Evolutionary conservation across 2,113 vertebrate species (phyloP).

Genomic region (Prochilodus magdalenae): DNA sequence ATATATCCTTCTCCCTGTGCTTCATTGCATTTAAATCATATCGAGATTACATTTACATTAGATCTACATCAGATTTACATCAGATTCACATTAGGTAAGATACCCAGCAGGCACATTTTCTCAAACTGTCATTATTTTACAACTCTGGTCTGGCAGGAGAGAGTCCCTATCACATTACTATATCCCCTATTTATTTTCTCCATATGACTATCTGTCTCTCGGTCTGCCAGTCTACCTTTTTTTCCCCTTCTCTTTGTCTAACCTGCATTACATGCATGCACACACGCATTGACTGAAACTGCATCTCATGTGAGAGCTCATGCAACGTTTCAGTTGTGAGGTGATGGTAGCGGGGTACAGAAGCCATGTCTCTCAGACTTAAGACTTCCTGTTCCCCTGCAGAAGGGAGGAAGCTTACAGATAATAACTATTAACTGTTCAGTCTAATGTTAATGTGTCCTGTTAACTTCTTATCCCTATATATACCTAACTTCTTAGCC

Average conservation of each 20-base stretch:
- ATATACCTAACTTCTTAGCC: neutral
- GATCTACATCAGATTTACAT: constrained; percentile 44
- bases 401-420: constrained; percentile 7
- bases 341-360: neutral
- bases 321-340: neutral
- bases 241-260: neutral
- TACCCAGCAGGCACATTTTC: constrained; percentile 39
- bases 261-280: constrained; percentile 13
- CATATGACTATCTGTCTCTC: neutral
- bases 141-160: neutral
- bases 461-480: no score
- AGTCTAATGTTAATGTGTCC: neutral
- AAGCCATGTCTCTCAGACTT: neutral
- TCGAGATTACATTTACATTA: constrained; percentile 48
- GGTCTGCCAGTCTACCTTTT: constrained; percentile 2
- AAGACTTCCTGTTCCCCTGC: neutral
- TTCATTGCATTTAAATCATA: constrained; percentile 45
- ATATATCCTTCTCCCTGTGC: constrained; percentile 35
- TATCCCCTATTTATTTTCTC: constrained; percentile 5
- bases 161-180: constrained; percentile 19
- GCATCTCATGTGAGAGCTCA: neutral
- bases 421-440: constrained; percentile 7
- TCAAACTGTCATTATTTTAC: constrained; percentile 50
- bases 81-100: constrained; percentile 41
- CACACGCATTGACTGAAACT: neutral